Base-by-base conservation (phyloP, 2,113 vertebrate genomes). In the Vanacampus margaritifer region DNA sequence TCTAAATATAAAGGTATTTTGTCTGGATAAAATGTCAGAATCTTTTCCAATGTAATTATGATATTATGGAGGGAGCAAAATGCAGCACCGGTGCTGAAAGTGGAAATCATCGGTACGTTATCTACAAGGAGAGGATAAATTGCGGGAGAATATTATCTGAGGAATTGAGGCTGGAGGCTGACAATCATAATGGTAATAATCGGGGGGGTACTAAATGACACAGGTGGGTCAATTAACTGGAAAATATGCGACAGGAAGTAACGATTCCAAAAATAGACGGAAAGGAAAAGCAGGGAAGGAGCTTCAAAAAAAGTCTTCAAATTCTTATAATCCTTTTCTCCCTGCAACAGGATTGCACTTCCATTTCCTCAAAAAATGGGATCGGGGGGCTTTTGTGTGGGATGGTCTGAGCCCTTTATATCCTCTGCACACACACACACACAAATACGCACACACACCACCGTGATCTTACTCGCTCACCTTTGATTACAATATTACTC, bases 291-390 rank as follows among this genome's bases (percentile, higher is more conserved):
- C 23, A 51, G 46, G 36, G 21, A 41, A 62, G 41, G 36, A 28
- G 7, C 3, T 8, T 57, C 19, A 54, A 67, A 16, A 1, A n/a
- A 45, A 1, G 14, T 32, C 32, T 17, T 23, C 16, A 45, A 23
- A 66, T 67, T 61, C 59, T 57, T 48, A 28, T 45, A 51, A 51
- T 73, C 19, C 0, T 71, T 74, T 73, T 70, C 50, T 76, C 63
- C 13, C 36, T 39, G 51, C 51, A 82, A 59, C 72, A 76, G 75
- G 71, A 69, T 69, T 64, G 71, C 43, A 61, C 60, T 76, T 79
- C 80, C 21, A 79, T 84, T 83, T 84, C 68, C 64, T 70, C 68
- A 48, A 68, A 78, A 74, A 81, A 79, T 73, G 57, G 69, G 73
- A 75, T 79, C 59, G 60, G 58, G 16, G 6, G 28, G 17, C 80